Conservation (phyloP, 2,888 invertebrate genomes). For the Galerucella pusilla region DNA sequence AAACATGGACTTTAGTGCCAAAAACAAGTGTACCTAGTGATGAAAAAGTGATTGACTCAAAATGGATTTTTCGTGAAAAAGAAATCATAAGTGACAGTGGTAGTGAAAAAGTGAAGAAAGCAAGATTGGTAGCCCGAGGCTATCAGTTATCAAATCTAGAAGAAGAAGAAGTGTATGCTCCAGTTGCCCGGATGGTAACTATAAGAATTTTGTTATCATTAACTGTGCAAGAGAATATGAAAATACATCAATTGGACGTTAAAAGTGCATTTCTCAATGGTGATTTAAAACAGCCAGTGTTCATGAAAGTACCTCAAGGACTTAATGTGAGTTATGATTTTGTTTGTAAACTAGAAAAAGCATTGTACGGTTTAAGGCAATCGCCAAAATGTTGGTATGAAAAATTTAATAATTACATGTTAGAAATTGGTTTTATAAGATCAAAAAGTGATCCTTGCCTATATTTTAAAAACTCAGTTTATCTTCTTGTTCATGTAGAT, state of each 20-base stretch:
- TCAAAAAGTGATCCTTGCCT: conserved; percentile 7
- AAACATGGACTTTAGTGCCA: conserved; percentile 37
- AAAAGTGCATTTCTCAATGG: conserved; percentile 53
- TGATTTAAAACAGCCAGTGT: conserved; percentile 47
- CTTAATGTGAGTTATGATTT: conserved; percentile 5
- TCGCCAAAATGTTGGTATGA: conserved; percentile 29
- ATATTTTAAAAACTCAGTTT: conserved; percentile 1
- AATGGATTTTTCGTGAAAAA: conserved; percentile 43
- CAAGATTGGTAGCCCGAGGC: conserved; percentile 41
- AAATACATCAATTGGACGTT: conserved; percentile 50
- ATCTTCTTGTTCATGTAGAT: conserved; percentile 10
- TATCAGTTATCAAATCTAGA: conserved; percentile 28
- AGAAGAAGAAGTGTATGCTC: conserved; percentile 51
- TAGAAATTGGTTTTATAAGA: conserved; percentile 12
- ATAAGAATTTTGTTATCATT: conserved; percentile 45
- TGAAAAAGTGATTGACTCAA: conserved; percentile 40
- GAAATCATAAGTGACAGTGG: conserved; percentile 24
- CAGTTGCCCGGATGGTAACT: conserved; percentile 51
- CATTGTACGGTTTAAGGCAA: conserved; percentile 28
- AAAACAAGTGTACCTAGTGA: conserved; percentile 23
- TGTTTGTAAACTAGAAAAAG: conserved; percentile 24
- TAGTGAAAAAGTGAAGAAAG: conserved; percentile 34
- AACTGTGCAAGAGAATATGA: conserved; percentile 38
- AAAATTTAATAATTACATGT: neutral
- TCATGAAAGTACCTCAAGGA: conserved; percentile 42